Base-by-base conservation (phyloP, 1,140 invertebrate genomes). In the Oedothorax gibbosus region DNA sequence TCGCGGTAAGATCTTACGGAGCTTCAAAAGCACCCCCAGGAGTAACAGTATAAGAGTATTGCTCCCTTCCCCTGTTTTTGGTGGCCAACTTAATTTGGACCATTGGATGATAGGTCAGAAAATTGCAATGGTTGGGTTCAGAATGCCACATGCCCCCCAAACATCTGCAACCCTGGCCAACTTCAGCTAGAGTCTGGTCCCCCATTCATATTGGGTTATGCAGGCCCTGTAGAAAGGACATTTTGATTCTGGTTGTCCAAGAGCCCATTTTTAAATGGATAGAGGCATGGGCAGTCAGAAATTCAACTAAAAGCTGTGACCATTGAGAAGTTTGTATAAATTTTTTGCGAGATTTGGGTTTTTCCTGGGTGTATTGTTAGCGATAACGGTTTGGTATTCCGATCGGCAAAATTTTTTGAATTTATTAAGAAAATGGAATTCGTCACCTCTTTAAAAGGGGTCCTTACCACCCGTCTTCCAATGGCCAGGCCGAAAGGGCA, bases 301-400 rank as follows among this genome's bases (percentile, higher is more conserved):
- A 12, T 69, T 1, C 78, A 2, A 68, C 78, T 12, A n/a, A 8
- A 62, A 9, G 8, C 14, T 11, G 78, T 62, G 1, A 81, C 78
- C 7, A 11, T 81, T 0, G 66, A 68, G 20, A 54, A 56, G 8
- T 53, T n/a, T 81, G 4, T 60, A 71, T 14, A 15, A 54, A 12
- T 68, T 81, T 9, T 81, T 81, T 81, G 21, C 65, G 2, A 86
- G 89, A 10, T 91, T 89, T 85, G 90, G 91, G 3, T 60, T 76
- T n/a, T n/a, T 21, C 88, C 87, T 6, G 51, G 35, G 56, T 12
- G 65, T 21, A 68, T 68, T 3, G 91, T 89, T 0, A 90, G 89
- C 0, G 90, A 92, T 82, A 88, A 88, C 73, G 90, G 90, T 4
- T 21, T 82, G 0, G 90, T 90, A 82, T 91, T 91, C 68, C 87